Evolutionary conservation across 2,113 vertebrate genomes (phyloP).

Genomic region (Perca fluviatilis): DNA sequence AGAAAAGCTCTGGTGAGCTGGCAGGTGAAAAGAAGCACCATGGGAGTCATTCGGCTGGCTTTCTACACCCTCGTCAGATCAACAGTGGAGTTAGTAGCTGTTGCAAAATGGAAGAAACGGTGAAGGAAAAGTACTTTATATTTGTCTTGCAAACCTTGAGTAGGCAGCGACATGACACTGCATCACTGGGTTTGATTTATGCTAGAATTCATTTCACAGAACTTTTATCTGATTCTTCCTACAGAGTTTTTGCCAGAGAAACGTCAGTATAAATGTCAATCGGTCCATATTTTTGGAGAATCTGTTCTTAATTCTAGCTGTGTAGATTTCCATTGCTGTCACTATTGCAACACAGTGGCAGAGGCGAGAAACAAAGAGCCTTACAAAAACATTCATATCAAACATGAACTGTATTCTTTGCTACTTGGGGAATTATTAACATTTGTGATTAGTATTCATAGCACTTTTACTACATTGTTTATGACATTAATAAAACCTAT

Average conservation of each 20-base stretch:
- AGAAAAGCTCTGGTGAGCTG: neutral
- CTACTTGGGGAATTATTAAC: neutral
- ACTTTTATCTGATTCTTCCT: neutral
- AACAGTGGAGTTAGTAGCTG: neutral
- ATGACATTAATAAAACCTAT: neutral
- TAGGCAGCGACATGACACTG: neutral
- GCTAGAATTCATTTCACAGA: slow-evolving; percentile 6
- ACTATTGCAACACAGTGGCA: slow-evolving; percentile 68
- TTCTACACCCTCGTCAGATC: neutral
- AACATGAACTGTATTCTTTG: neutral
- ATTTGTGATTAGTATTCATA: neutral
- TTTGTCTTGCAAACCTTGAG: neutral
- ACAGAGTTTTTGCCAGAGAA: slow-evolving; percentile 5
- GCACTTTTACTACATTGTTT: neutral
- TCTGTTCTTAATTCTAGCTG: slow-evolving; percentile 42
- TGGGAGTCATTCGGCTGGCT: neutral
- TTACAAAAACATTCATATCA: slow-evolving; percentile 30
- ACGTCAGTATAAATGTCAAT: slow-evolving; percentile 13
- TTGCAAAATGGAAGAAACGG: neutral
- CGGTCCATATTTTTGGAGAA: slow-evolving; percentile 21
- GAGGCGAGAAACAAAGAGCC: slow-evolving; percentile 48
- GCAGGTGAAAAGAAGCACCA: neutral
- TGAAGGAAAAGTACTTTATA: neutral
- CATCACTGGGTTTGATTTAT: slow-evolving; percentile 18
- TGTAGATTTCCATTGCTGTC: slow-evolving; percentile 54